Percentiles rank a stretch among this genome's conserved stretches.
Conservation (phyloP, 2,888 invertebrate genomes). For the Parnassius apollo region DNA sequence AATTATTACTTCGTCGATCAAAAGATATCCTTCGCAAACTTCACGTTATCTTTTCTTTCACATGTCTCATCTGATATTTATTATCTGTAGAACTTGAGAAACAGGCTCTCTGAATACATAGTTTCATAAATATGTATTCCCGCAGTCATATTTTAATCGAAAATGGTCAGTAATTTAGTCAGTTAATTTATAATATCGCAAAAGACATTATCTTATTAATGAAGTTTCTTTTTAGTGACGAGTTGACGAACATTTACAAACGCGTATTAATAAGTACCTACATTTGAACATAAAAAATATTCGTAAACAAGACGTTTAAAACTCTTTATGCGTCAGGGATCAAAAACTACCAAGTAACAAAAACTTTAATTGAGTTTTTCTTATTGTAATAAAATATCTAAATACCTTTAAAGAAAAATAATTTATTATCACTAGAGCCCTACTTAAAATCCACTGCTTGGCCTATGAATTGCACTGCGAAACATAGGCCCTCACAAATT, state of each 20-base stretch:
- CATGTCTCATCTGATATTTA: slow-evolving; percentile 12
- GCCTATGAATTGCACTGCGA: too few relatives aligned
- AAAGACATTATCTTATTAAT: slow-evolving; percentile 46
- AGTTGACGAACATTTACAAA: slow-evolving; percentile 45
- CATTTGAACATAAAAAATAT: slow-evolving; percentile 50
- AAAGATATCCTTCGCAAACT: slow-evolving; percentile 2
- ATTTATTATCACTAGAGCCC: too few relatives aligned
- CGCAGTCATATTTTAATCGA: slow-evolving; percentile 13
- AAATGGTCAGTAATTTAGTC: slow-evolving; percentile 23
- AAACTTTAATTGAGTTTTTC: too few relatives aligned
- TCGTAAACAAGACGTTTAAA: neutral
- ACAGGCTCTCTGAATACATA: slow-evolving; percentile 17
- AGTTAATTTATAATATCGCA: slow-evolving; percentile 31
- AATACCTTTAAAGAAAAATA: too few relatives aligned
- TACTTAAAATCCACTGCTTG: too few relatives aligned
- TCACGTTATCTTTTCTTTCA: slow-evolving; percentile 6
- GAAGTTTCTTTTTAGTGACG: slow-evolving; percentile 44
- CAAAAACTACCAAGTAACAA: too few relatives aligned
- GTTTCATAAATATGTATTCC: slow-evolving; percentile 22
- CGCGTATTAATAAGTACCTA: slow-evolving; percentile 52
- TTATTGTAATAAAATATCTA: too few relatives aligned
- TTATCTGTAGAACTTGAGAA: slow-evolving; percentile 10
- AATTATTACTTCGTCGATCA: neutral
- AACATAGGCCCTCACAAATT: too few relatives aligned
- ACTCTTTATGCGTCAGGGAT: neutral